Evolutionary conservation across 1,140 invertebrate genomes (phyloP), one percentile per base, ranked within the genome.

Genomic region (Euschistus heros): DNA sequence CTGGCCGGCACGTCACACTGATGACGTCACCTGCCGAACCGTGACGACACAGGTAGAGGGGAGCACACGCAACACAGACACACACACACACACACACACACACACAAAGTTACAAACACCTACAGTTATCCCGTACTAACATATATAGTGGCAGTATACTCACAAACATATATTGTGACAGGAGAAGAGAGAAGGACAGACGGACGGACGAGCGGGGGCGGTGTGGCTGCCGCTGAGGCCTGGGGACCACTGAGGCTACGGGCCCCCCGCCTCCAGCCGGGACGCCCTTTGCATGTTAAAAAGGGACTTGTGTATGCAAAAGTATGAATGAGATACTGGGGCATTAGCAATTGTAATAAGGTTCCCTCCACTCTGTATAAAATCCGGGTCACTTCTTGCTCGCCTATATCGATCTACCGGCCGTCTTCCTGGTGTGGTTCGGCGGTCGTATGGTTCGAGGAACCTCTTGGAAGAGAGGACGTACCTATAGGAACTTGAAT

Each of bases 311-410:
- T 69, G 68, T 69, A 70, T 69, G 68, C 68, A 69, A 71, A 71
- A 71, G 70, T 70, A 71, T 71, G 70, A 71, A 71, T 71, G 70
- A 69, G 67, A 70, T 70, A 66, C 69, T 63, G 64, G 22, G 66
- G 66, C 64, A 71, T 71, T 71, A 70, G 69, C 70, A 71, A 71
- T 71, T 71, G 69, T 71, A 71, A 71, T 71, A 66, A 71, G 69
- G 68, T 66, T 62, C 50, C 50, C 66, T 50, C 17, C 63, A 66
- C 20, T 30, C 64, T 62, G 67, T 64, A 69, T 69, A 69, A 69
- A 67, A 69, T 69, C 26, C 68, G 66, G 68, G 68, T 69, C 68
- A 69, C 61, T 63, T 33, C 61, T 63, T 52, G 61, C 27, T 20
- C 24, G 24, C 54, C 54, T 24, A 61, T 63, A 66, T 66, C 65